These are phyloP conservation scores for Eilema sororculum DNA, from an alignment of 2,888 invertebrate genomes.

Conservation along the genomic window DNA sequence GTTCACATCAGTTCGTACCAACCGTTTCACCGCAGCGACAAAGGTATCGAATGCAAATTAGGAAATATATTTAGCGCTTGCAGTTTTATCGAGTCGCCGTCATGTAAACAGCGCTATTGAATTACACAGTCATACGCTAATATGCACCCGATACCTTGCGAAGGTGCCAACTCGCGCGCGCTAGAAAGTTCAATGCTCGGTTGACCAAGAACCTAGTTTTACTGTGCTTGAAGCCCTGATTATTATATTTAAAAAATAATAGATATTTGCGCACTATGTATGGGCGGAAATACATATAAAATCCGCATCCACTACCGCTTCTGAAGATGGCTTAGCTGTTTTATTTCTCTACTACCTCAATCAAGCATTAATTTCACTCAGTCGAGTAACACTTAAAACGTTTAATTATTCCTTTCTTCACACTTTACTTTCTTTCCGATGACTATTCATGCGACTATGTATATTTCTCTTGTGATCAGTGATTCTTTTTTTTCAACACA, in stretches of 20 bases:
- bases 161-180: too few relatives aligned
- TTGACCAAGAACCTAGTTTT: too few relatives aligned
- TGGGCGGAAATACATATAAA: not conserved
- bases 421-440: slow-evolving; percentile 4
- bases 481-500: not conserved
- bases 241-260: too few relatives aligned
- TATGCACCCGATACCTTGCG: not conserved
- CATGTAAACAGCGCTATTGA: not conserved
- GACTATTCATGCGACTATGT: not conserved
- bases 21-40: not conserved
- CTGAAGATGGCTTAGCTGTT: not conserved
- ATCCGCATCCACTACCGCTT: not conserved
- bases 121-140: not conserved
- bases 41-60: not conserved
- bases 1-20: not conserved
- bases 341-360: not conserved
- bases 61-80: not conserved
- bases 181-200: too few relatives aligned
- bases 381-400: not conserved
- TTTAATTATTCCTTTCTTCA: not conserved
- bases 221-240: not conserved
- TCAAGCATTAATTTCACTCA: not conserved
- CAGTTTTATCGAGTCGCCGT: not conserved
- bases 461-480: not conserved
- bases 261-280: not conserved